These are phyloP conservation scores for Ypsolopha scabrella DNA, from an alignment of 2,888 invertebrate genomes.

Conservation along the genomic window DNA sequence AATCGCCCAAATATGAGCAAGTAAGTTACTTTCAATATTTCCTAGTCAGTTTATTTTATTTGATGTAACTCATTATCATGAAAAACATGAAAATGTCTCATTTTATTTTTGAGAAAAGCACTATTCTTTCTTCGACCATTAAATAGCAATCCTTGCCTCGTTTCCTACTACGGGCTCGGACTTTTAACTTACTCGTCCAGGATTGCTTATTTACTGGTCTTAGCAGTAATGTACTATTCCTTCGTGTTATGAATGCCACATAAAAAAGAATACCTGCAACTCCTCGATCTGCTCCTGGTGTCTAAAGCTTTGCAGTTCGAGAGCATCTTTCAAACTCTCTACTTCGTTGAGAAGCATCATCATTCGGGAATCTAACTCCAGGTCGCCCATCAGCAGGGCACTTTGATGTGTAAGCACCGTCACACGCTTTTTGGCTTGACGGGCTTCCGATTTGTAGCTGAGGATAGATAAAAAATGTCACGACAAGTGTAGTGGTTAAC, in stretches of 20 bases:
- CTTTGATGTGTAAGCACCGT: conserved; percentile 76
- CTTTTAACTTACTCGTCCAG: too few relatives aligned
- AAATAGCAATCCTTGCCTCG: too few relatives aligned
- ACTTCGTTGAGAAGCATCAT: conserved; percentile 66
- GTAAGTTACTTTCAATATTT: too few relatives aligned
- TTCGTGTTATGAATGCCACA: neutral
- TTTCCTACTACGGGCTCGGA: too few relatives aligned
- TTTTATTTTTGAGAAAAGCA: too few relatives aligned
- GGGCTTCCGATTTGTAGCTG: conserved; percentile 66
- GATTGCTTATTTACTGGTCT: too few relatives aligned
- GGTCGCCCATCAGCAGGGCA: conserved; percentile 72
- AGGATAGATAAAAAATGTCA: neutral
- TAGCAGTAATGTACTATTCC: neutral
- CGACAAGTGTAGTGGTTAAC: neutral
- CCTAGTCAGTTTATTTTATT: too few relatives aligned
- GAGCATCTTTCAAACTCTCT: too few relatives aligned
- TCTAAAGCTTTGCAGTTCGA: conserved; percentile 12
- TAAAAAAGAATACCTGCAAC: conserved; percentile 58
- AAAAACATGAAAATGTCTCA: too few relatives aligned
- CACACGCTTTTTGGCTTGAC: conserved; percentile 71
- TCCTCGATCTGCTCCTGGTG: conserved; percentile 70
- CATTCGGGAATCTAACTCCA: conserved; percentile 66
- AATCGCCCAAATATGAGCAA: too few relatives aligned
- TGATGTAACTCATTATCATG: too few relatives aligned
- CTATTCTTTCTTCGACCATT: too few relatives aligned